Conservation (phyloP, 2,797 vertebrate genomes). For the Intellagama lesueurii region DNA sequence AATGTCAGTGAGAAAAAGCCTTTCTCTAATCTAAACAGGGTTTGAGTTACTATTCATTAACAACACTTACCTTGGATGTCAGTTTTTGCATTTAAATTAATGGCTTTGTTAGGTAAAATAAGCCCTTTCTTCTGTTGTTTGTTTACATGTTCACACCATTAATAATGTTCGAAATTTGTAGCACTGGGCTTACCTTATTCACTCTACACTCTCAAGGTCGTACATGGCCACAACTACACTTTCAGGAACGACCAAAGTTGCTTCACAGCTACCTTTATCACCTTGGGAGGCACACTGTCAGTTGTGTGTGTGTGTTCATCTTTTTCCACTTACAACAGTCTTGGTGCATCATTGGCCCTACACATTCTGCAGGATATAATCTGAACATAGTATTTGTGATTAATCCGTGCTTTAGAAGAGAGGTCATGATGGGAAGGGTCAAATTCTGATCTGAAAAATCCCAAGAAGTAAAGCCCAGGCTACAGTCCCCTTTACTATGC, state of each 20-base stretch:
- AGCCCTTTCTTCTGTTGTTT: constrained; percentile 16
- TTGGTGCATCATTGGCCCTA: neutral
- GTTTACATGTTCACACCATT: constrained; percentile 14
- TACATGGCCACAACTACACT: too few relatives aligned
- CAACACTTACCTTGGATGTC: constrained; percentile 11
- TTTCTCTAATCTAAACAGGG: neutral
- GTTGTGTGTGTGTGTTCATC: too few relatives aligned
- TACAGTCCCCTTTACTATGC: too few relatives aligned
- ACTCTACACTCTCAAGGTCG: neutral
- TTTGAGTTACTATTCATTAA: constrained; percentile 9
- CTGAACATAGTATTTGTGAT: neutral
- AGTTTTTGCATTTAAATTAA: constrained; percentile 9
- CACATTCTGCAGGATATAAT: neutral
- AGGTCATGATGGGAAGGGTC: too few relatives aligned
- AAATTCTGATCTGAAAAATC: too few relatives aligned
- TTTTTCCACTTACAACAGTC: neutral
- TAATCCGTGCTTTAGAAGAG: neutral
- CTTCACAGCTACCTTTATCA: too few relatives aligned
- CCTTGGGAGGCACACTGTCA: too few relatives aligned
- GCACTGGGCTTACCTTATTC: neutral
- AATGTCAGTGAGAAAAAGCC: neutral
- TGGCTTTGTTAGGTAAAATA: neutral
- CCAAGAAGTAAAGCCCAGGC: too few relatives aligned
- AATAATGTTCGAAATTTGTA: neutral
- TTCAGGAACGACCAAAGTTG: too few relatives aligned